Base-by-base conservation (phyloP, 2,888 invertebrate genomes). In the Hemicrepidius hirtus region DNA sequence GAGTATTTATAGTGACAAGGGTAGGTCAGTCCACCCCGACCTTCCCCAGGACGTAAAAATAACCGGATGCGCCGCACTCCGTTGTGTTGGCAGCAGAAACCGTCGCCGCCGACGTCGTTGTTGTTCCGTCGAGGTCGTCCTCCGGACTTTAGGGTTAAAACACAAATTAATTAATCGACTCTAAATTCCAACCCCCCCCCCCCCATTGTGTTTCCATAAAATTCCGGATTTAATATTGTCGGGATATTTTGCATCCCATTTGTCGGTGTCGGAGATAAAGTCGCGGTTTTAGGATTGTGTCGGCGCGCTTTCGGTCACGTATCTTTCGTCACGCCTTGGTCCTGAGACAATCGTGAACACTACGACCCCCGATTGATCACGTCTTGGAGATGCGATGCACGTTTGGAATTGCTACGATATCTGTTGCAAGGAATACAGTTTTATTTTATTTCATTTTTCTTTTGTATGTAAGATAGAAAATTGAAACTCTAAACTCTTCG, bases 11-110 rank as follows among this genome's bases (percentile, higher is more conserved):
- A 65, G 64, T 65, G 50, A 37, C 64, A 65, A 65, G 64, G 64
- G 64, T 65, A 65, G 64, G 64, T 65, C 64, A 65, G 64, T 65
- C 64, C 64, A 65, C 64, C 64, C 64, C 64, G 64, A 65, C 64
- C 64, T 65, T 50, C 49, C 64, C 64, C 35, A 65, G 64, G 53
- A 65, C 50, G 50, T 65, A 65, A 65, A 65, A 65, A 65, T 65
- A 65, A 65, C 64, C 64, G 64, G 64, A 65, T 65, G 50, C 64
- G 64, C 37, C 28, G 53, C 24, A 24, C 24, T 24, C 24, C 24
- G 64, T 41, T 37, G 35, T 40, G 50, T 53, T 65, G 64, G 53
- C 64, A 65, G 32, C 64, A 41, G 62, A 44, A 44, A 18, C 44
- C 24, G 41, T 24, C 24, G 62, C 41, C 62, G 50, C 64, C 49